Evolutionary conservation across 2,797 vertebrate species (phyloP).

Genomic region (Melanotaenia nigrans): DNA sequence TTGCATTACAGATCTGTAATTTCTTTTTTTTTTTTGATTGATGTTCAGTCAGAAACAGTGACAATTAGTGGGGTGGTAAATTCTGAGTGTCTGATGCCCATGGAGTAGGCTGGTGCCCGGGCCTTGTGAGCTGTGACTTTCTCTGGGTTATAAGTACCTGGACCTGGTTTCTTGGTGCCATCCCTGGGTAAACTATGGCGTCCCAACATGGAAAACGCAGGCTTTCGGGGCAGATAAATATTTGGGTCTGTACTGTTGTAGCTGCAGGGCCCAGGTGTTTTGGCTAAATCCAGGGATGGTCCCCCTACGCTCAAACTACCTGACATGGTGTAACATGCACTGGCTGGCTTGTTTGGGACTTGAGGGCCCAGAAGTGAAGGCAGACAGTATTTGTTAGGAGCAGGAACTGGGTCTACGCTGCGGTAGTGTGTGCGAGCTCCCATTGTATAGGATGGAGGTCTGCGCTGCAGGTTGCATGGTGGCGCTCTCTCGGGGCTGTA

Average conservation of each 20-base stretch:
- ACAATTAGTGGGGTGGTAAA: slow-evolving; percentile 79
- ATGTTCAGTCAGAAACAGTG: slow-evolving; percentile 72
- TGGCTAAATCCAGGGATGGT: slow-evolving; percentile 81
- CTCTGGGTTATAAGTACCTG: slow-evolving; percentile 87
- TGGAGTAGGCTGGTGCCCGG: slow-evolving; percentile 84
- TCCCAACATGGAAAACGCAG: slow-evolving; percentile 88
- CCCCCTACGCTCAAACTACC: slow-evolving; percentile 71
- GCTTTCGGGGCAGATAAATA: slow-evolving; percentile 81
- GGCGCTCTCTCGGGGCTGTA: slow-evolving; percentile 87
- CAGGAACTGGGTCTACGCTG: slow-evolving; percentile 76
- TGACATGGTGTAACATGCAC: slow-evolving; percentile 84
- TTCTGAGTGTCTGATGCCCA: slow-evolving; percentile 87
- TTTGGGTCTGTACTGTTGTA: slow-evolving; percentile 86
- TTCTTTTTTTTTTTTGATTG: neutral
- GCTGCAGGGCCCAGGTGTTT: slow-evolving; percentile 85
- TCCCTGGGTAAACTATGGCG: slow-evolving; percentile 70
- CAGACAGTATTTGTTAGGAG: slow-evolving; percentile 88
- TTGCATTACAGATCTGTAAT: neutral
- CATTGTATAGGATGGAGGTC: slow-evolving; percentile 86
- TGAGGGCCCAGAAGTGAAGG: slow-evolving; percentile 86
- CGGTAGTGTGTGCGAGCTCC: slow-evolving; percentile 82
- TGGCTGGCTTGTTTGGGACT: slow-evolving; percentile 82
- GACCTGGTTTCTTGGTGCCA: slow-evolving; percentile 79
- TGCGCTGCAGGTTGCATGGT: slow-evolving; percentile 75
- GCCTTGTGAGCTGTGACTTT: slow-evolving; percentile 81